Conservation (phyloP, 2,113 vertebrate genomes). For the Protobothrops mucrosquamatus region DNA sequence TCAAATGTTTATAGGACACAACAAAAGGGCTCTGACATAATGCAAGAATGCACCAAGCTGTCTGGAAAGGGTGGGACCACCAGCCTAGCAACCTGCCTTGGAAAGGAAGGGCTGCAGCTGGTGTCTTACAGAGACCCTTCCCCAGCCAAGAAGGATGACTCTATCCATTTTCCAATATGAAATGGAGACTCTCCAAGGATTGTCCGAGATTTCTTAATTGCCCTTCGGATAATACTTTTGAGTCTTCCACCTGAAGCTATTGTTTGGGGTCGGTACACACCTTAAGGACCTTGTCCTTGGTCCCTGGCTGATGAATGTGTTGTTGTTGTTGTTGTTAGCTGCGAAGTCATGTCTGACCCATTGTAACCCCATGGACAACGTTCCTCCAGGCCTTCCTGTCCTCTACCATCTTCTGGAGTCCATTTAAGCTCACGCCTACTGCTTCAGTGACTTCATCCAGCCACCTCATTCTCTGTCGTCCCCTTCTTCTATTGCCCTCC, state of each 20-base stretch:
- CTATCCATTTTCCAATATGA: slow-evolving; percentile 73
- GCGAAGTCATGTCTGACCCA: too few species aligned
- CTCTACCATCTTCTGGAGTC: too few species aligned
- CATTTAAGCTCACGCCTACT: too few species aligned
- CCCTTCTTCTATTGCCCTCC: too few species aligned
- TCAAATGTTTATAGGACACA: neutral
- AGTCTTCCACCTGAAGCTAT: slow-evolving; percentile 74
- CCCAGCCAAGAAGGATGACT: slow-evolving; percentile 52
- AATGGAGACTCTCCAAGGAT: slow-evolving; percentile 68
- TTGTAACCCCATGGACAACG: too few species aligned
- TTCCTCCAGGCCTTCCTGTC: too few species aligned
- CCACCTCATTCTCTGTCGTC: too few species aligned
- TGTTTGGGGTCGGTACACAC: slow-evolving; percentile 75
- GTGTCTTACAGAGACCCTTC: slow-evolving; percentile 52
- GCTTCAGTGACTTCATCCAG: too few species aligned
- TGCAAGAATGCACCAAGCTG: slow-evolving; percentile 52
- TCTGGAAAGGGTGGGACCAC: slow-evolving; percentile 62
- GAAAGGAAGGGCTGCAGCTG: slow-evolving; percentile 70
- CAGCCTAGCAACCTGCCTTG: slow-evolving; percentile 65
- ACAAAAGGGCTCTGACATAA: slow-evolving; percentile 12
- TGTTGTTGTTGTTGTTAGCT: too few species aligned
- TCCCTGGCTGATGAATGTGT: slow-evolving; percentile 64
- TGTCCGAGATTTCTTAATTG: slow-evolving; percentile 76
- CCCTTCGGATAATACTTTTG: slow-evolving; percentile 68
- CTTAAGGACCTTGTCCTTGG: slow-evolving; percentile 67